Base-by-base conservation (phyloP, 92 coral and sea anemone genomes). In the Bergia puertoricense region DNA sequence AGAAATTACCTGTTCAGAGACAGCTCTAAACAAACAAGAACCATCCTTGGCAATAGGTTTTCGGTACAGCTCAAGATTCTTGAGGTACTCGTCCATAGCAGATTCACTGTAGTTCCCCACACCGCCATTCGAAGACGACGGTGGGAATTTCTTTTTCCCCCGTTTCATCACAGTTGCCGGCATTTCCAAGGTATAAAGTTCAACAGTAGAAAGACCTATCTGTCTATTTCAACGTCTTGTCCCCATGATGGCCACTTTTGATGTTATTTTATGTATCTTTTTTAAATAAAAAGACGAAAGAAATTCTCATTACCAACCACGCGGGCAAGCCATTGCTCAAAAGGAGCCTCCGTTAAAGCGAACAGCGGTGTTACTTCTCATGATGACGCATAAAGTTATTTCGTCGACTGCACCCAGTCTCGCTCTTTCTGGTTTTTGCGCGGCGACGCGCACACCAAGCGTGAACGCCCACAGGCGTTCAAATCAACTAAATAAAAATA, bases 21-120 rank as follows among this genome's bases (percentile, higher is more conserved):
- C 99, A 69, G 99, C 99, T 91, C 99, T 94, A 85, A 97, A 97
- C 81, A 97, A 93, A 84, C 99, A 97, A 56, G 99, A 97, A 69
- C 99, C 99, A 91, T 97, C 99, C 89, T 95, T 97, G 77, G 98
- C 99, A 80, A 95, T 95, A 23, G 97, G 97, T 84, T 97, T 97
- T 81, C 99, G 92, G 92, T 94, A 95, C 88, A 97, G 89, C 41
- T 94, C 93, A 38, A 85, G 89, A 72, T 90, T 88, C 22, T 89
- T 89, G 82, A 97, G 86, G 88, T 89, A 97, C 15, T 92, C 96
- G 85, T 97, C 99, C 99, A 97, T 97, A 5, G 97, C 99, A 74
- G 98, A 90, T 83, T 97, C 99, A 72, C 93, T 93, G 81, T 79
- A 95, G 82, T 81, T 93, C 39, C 94, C 94, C 78, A 86, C 93